phyloP scores from a whole-genome alignment of 2,113 vertebrate genomes.

The Lagopus leucura region DNA sequence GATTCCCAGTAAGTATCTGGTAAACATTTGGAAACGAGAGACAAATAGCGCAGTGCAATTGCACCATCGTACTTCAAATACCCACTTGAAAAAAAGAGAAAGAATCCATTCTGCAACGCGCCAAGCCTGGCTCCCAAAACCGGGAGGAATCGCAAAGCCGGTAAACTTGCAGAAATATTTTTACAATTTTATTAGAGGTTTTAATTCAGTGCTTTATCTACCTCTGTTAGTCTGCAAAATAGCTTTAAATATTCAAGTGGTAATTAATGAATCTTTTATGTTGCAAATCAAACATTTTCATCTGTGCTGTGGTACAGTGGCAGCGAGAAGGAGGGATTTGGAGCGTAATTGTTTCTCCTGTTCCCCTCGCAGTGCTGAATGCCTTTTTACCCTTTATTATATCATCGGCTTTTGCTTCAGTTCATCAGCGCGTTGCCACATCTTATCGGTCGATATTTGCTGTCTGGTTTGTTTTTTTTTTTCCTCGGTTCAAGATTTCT shows the following conservation, averaged over 20 bases:
- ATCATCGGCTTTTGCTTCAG: slow-evolving; percentile 42
- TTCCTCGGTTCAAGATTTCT: slow-evolving; percentile 69
- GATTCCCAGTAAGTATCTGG: slow-evolving; percentile 57
- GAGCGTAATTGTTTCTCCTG: slow-evolving; percentile 72
- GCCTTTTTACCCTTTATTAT: slow-evolving; percentile 61
- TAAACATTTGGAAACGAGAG: slow-evolving; percentile 65
- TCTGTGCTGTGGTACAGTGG: slow-evolving; percentile 67
- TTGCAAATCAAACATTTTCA: slow-evolving; percentile 86
- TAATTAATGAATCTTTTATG: slow-evolving; percentile 87
- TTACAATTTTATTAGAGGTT: slow-evolving; percentile 85
- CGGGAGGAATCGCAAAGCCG: slow-evolving; percentile 42
- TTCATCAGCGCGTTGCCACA: slow-evolving; percentile 33
- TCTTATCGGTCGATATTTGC: slow-evolving; percentile 61
- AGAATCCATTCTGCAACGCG: slow-evolving; percentile 10
- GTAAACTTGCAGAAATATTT: slow-evolving; percentile 81
- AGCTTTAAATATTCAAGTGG: slow-evolving; percentile 87
- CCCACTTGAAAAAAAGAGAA: slow-evolving; percentile 31
- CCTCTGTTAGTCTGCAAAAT: slow-evolving; percentile 83
- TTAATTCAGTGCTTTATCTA: slow-evolving; percentile 83
- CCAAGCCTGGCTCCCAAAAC: slow-evolving; percentile 67
- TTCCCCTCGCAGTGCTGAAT: slow-evolving; percentile 48
- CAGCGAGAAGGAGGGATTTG: slow-evolving; percentile 67
- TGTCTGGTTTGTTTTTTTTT: not conserved
- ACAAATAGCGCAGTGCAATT: slow-evolving; percentile 7
- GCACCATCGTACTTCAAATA: slow-evolving; percentile 43